Percentiles rank a stretch among this genome's conserved stretches.
Evolutionary conservation across 1,140 invertebrate species (phyloP).

Genomic region (Yoshiicerus persimilis): DNA sequence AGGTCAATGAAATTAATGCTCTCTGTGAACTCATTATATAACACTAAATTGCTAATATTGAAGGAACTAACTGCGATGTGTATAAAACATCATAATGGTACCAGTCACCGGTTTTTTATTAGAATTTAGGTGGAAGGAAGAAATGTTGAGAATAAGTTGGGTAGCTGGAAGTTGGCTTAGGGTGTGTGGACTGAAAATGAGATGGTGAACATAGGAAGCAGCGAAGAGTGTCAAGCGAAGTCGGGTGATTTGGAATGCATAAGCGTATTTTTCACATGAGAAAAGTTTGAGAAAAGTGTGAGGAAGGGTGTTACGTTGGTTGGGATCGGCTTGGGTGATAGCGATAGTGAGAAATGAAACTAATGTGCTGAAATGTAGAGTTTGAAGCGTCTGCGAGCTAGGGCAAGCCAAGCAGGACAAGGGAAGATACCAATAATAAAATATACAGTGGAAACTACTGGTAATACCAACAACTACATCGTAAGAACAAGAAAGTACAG

Average conservation of each 20-base stretch:
- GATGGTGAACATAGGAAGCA: not conserved
- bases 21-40: no score
- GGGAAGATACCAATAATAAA: not conserved
- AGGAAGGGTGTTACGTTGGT: not conserved
- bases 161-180: not conserved
- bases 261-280: not conserved
- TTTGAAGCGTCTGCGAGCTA: not conserved
- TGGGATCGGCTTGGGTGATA: not conserved
- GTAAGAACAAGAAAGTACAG: not conserved
- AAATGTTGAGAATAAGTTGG: not conserved
- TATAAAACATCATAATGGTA: no score
- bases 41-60: no score
- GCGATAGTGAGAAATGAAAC: not conserved
- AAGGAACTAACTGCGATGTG: no score
- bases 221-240: not conserved
- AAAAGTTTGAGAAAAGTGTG: not conserved
- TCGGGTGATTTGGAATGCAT: not conserved
- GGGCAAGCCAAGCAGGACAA: not conserved
- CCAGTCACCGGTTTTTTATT: no score
- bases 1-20: no score
- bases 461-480: not conserved
- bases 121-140: no score
- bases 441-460: not conserved
- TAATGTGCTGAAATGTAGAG: not conserved
- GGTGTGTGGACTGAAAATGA: no score